Conservation (phyloP, 1,140 invertebrate species). For the Cydia pomonella region DNA sequence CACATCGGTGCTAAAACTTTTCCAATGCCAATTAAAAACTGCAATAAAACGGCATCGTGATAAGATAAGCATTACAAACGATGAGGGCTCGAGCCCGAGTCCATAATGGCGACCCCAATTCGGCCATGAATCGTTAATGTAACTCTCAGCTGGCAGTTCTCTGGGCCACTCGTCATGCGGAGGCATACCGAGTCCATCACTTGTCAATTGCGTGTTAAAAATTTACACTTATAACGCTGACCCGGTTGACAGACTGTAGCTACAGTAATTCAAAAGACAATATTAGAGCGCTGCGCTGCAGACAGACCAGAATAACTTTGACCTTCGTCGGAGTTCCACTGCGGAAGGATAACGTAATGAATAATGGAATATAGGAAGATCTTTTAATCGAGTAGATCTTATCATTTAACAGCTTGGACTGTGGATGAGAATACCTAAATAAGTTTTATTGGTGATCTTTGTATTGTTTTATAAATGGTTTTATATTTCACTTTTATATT, state of each 20-base stretch:
- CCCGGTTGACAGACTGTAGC: background rate
- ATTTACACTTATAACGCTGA: background rate
- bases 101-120: background rate
- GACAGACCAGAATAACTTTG: background rate
- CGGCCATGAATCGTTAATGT: constrained; percentile 23
- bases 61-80: constrained; percentile 2
- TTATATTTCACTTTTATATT: no score
- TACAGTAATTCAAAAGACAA: background rate
- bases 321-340: background rate
- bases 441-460: no score
- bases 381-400: no score
- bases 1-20: background rate
- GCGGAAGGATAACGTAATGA: no score
- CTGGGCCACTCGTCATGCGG: background rate
- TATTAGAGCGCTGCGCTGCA: background rate
- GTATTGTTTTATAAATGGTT: no score
- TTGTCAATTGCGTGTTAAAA: constrained; percentile 11
- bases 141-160: background rate
- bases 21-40: constrained; percentile 9
- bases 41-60: background rate
- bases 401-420: no score
- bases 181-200: background rate
- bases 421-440: no score
- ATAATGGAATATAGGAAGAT: no score
- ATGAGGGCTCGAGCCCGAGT: background rate